Evolutionary conservation across 2,113 vertebrate genomes (phyloP).

Genomic region (Phylloscopus whistleri): DNA sequence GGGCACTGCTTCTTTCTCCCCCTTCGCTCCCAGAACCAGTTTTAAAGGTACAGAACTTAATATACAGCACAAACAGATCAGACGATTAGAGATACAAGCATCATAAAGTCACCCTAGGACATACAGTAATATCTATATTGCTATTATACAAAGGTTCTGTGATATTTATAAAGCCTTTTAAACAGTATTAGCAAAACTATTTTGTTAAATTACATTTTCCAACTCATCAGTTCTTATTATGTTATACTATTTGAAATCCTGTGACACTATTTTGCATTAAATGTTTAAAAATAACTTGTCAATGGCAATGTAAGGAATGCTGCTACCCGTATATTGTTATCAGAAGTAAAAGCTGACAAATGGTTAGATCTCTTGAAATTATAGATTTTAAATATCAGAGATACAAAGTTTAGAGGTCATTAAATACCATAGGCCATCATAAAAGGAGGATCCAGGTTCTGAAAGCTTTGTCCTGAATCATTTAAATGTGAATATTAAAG

Average conservation of each 20-base stretch:
- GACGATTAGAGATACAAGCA: no score
- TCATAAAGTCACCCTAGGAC: no score
- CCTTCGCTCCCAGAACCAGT: no score
- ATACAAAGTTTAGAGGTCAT: neutral
- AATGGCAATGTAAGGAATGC: neutral
- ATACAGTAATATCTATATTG: neutral
- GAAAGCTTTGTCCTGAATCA: neutral
- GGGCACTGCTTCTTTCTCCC: no score
- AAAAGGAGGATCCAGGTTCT: neutral
- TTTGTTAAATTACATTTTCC: neutral
- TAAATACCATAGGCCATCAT: neutral
- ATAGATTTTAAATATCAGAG: neutral
- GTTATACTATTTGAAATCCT: neutral
- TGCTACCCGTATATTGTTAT: neutral
- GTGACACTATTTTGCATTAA: neutral
- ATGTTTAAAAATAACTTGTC: neutral
- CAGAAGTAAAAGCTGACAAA: neutral
- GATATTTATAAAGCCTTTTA: neutral
- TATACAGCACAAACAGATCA: no score
- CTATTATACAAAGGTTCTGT: neutral
- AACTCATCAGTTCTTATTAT: neutral
- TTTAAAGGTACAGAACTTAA: no score
- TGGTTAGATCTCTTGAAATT: neutral
- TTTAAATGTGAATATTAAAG: neutral
- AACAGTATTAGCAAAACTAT: neutral